These are phyloP conservation scores for Lithobates pipiens DNA, from an alignment of 2,797 vertebrate genomes.

Conservation along the genomic window DNA sequence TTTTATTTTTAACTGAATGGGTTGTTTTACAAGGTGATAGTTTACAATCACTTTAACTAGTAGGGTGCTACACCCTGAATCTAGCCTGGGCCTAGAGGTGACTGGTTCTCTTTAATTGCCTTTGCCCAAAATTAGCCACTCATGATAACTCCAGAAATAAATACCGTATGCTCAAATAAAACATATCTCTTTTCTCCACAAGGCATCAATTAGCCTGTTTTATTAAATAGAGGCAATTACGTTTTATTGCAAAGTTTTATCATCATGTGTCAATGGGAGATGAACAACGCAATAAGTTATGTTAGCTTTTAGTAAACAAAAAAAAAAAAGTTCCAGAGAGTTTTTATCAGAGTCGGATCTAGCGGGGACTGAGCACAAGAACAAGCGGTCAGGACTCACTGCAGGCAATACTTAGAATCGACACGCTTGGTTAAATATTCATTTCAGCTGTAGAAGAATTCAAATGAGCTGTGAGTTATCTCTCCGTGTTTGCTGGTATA, in stretches of 20 bases:
- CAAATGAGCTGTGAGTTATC: constrained; percentile 43
- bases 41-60: no score
- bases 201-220: constrained; percentile 38
- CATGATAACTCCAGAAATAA: constrained; percentile 1
- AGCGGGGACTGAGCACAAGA: background rate
- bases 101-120: no score
- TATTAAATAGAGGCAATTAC: constrained; percentile 48
- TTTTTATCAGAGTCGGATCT: constrained; percentile 4
- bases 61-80: no score
- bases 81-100: no score
- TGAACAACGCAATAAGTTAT: constrained; percentile 26
- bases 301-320: constrained; percentile 25
- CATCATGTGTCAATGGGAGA: constrained; percentile 28
- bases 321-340: constrained; percentile 9
- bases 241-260: constrained; percentile 44
- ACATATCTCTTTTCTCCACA: background rate
- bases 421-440: constrained; percentile 48
- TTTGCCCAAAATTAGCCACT: no score
- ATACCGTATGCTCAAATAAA: background rate
- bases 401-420: constrained; percentile 32
- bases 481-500: constrained; percentile 21
- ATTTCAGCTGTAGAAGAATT: constrained; percentile 40
- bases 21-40: no score
- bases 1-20: no score
- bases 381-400: constrained; percentile 44